A percentile compares a stretch with the other conserved stretches of the same genome.
Evolutionary conservation across 2,113 vertebrate species (phyloP).

Genomic region (Tragelaphus buxtoni): DNA sequence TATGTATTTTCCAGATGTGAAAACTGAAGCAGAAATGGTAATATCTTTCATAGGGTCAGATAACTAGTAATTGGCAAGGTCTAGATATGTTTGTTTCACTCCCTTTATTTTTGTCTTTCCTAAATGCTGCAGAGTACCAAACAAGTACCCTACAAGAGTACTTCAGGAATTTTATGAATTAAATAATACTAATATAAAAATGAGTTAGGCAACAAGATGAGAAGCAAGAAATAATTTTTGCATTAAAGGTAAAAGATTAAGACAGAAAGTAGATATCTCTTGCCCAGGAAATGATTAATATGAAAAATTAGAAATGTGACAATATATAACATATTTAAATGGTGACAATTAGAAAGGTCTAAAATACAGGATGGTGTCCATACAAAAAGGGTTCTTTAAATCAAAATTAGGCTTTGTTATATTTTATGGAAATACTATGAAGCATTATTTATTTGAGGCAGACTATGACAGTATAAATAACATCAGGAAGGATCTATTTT

Average conservation of each 20-base stretch:
- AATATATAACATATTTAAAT: background rate
- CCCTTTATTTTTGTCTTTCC: background rate
- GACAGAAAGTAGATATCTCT: background rate
- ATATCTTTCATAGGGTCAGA: background rate
- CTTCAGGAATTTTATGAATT: background rate
- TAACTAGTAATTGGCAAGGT: background rate
- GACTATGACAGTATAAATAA: background rate
- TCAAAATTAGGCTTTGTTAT: background rate
- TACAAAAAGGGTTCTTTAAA: background rate
- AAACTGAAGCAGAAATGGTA: background rate
- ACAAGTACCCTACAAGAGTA: background rate
- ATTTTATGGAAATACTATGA: background rate
- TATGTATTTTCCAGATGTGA: background rate
- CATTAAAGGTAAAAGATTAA: background rate
- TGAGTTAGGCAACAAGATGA: background rate
- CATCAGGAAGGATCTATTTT: background rate
- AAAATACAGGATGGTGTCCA: background rate
- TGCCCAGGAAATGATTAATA: background rate
- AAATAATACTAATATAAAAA: background rate
- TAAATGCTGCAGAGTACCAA: background rate
- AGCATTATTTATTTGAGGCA: background rate
- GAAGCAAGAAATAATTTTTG: background rate
- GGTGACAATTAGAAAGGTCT: background rate
- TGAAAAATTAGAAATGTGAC: background rate
- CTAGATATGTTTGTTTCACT: background rate